These are phyloP conservation scores for Pandemis heparana DNA, from an alignment of 2,888 invertebrate species.

Conservation along the genomic window DNA sequence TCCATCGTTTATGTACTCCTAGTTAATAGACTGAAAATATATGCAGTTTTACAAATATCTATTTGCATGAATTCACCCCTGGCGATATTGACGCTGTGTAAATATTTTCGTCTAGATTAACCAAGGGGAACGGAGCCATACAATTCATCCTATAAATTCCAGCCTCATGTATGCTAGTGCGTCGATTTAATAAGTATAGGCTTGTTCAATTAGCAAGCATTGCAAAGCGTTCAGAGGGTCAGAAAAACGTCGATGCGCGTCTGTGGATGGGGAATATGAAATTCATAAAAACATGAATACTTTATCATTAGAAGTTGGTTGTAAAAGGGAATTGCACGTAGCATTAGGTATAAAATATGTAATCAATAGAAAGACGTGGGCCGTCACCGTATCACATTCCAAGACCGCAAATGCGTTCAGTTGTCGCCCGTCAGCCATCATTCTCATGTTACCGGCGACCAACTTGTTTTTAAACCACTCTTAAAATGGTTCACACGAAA, in stretches of 20 bases:
- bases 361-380: slow-evolving; percentile 58
- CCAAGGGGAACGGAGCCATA: slow-evolving; percentile 23
- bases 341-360: slow-evolving; percentile 44
- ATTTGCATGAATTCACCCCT: background rate
- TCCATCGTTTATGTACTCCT: slow-evolving; percentile 54
- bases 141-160: slow-evolving; percentile 42
- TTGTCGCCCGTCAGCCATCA: slow-evolving; percentile 61
- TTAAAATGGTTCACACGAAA: slow-evolving; percentile 52
- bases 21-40: slow-evolving; percentile 46
- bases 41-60: slow-evolving; percentile 23
- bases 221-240: slow-evolving; percentile 56
- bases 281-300: slow-evolving; percentile 20
- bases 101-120: background rate
- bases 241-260: slow-evolving; percentile 50
- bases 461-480: slow-evolving; percentile 53
- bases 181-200: slow-evolving; percentile 51
- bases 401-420: slow-evolving; percentile 62
- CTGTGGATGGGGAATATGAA: slow-evolving; percentile 37
- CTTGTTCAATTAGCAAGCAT: slow-evolving; percentile 47
- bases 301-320: background rate
- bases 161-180: slow-evolving; percentile 45
- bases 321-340: slow-evolving; percentile 1
- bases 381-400: slow-evolving; percentile 59
- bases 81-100: background rate
- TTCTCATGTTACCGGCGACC: slow-evolving; percentile 66